Evolutionary conservation across 2,888 invertebrate genomes (phyloP).

Genomic region (Phaedon cochleariae): DNA sequence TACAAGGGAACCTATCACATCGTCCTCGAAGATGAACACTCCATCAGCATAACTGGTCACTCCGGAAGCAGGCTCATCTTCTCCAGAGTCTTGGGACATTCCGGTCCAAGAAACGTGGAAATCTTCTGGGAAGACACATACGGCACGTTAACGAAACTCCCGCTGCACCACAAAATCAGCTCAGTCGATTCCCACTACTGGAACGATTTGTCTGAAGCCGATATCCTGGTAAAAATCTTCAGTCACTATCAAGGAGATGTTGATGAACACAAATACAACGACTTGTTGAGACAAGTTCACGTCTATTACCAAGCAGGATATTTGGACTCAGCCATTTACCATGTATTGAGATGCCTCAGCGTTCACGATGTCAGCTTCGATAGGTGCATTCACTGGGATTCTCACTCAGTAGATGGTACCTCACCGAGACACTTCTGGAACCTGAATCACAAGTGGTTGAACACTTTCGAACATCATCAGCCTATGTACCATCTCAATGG

Average conservation of each 20-base stretch:
- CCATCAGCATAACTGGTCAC: slow-evolving; percentile 37
- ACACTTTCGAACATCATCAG: too few relatives aligned
- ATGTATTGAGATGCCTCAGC: too few relatives aligned
- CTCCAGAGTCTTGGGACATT: slow-evolving; percentile 30
- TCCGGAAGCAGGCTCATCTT: slow-evolving; percentile 41
- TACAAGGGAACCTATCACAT: slow-evolving; percentile 32
- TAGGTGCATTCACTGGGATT: too few relatives aligned
- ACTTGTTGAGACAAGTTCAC: slow-evolving; percentile 39
- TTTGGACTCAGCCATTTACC: slow-evolving; percentile 38
- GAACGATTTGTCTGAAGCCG: slow-evolving; percentile 21
- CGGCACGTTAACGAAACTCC: slow-evolving; percentile 38
- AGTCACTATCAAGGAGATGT: slow-evolving; percentile 41
- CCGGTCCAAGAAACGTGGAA: slow-evolving; percentile 39
- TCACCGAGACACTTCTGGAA: too few relatives aligned
- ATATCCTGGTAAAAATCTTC: slow-evolving; percentile 38
- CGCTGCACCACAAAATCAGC: slow-evolving; percentile 36
- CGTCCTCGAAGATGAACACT: slow-evolving; percentile 42
- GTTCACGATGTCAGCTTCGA: too few relatives aligned
- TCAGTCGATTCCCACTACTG: too few relatives aligned
- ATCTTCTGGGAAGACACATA: slow-evolving; percentile 39
- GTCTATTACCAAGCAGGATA: too few relatives aligned
- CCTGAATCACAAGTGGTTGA: too few relatives aligned
- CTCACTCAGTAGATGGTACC: too few relatives aligned
- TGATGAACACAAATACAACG: slow-evolving; percentile 36
- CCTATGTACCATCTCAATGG: too few relatives aligned